Evolutionary conservation across 1,140 invertebrate species (phyloP).

Genomic region (Rhopalosiphum padi): DNA sequence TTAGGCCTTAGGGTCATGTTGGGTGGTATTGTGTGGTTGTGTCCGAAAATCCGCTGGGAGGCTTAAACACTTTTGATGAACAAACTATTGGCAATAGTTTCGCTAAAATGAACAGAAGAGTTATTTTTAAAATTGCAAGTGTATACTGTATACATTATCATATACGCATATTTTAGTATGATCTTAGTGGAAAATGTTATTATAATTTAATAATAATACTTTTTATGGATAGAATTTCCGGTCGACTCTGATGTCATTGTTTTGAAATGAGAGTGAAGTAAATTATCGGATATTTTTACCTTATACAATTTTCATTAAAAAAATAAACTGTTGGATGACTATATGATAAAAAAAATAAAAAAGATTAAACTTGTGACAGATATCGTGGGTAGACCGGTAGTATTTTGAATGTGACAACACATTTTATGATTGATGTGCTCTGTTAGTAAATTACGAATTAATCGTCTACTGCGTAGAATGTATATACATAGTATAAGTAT

Average conservation of each 20-base stretch:
- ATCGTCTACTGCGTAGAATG: not conserved
- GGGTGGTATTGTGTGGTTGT: not conserved
- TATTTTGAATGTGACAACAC: conserved; percentile 45
- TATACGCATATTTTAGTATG: too few species aligned
- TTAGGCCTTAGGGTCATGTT: not conserved
- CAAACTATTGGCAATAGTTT: not conserved
- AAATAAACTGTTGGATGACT: not conserved
- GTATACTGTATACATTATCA: not conserved
- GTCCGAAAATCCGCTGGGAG: not conserved
- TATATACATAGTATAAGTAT: not conserved
- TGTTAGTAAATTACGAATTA: conserved; percentile 39
- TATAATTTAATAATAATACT: not conserved
- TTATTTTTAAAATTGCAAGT: not conserved
- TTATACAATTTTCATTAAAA: not conserved
- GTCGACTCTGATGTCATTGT: not conserved
- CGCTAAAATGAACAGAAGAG: not conserved
- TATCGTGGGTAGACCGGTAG: not conserved
- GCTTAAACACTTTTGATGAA: not conserved
- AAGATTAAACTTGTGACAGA: not conserved
- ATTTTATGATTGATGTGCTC: conserved; percentile 47
- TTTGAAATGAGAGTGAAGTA: not conserved
- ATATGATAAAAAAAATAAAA: not conserved
- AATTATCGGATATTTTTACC: not conserved
- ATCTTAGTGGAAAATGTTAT: not conserved
- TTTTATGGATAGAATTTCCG: not conserved